Base-by-base conservation (phyloP, 2,113 vertebrate genomes). In the Gasterosteus aculeatus region DNA sequence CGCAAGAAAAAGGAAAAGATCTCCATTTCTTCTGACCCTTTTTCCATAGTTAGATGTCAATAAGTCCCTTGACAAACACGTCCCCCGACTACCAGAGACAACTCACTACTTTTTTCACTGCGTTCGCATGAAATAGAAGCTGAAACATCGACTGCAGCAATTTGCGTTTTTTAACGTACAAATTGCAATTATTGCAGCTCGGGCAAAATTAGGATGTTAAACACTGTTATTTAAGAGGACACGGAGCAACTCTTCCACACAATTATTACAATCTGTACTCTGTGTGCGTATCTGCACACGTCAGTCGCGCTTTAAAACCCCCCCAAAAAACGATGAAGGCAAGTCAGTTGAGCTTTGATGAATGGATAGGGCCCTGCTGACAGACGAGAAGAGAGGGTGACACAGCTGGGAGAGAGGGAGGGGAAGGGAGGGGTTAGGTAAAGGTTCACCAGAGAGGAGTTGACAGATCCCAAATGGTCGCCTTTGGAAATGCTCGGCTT, bases 21-120 rank as follows among this genome's bases (percentile, higher is more conserved):
- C 88, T 86, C 62, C 70, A 62, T 91, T 73, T 77, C 81, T 87
- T 77, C 82, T 86, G 69, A 90, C 88, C 87, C 77, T 92, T 72
- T 26, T 72, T 54, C 38, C 35, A 18, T 64, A 47, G 68, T 81
- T 85, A 66, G 66, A 78, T 75, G 54, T 78, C 35, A 74, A 72
- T 78, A 75, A 57, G 61, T 63, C 19, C 77, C 31, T 47, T 49
- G 69, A 69, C 87, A 39, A 80, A 80, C 56, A 73, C 56, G 58
- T 78, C 66, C 46, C 26, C 41, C 14, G 26, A 14, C 56, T 58
- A 18, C 29, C 29, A 61, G 60, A 63, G 38, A 62, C 47, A 29
- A 19, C 56, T 58, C 26, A 57, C 41, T 54, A 68, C 64, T 69
- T 94, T 94, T 93, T 15, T 39, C 22, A 93, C 91, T 92, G 85